phyloP scores from a whole-genome alignment of 2,888 invertebrate genomes.

The Deroplatys truncata region DNA sequence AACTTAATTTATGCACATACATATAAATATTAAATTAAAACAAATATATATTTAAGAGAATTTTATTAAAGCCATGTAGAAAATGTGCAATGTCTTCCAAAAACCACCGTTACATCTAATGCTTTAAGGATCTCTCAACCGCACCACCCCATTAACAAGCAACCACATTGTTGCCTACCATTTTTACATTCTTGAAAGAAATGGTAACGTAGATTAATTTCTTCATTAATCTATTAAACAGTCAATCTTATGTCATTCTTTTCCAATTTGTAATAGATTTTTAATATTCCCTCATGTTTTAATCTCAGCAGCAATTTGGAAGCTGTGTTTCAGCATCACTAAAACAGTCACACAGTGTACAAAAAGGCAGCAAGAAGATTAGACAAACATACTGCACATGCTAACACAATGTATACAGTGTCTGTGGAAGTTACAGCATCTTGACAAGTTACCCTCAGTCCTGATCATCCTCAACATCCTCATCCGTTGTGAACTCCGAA shows the following conservation, averaged over 20 bases:
- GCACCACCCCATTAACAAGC: background rate
- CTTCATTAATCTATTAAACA: background rate
- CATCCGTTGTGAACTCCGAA: constrained; percentile 65
- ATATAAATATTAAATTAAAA: background rate
- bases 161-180: background rate
- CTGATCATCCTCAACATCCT: constrained; percentile 57
- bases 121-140: too few relatives aligned
- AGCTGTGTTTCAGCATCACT: background rate
- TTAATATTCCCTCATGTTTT: background rate
- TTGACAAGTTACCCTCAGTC: constrained; percentile 1
- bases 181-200: background rate
- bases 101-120: background rate
- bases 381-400: background rate
- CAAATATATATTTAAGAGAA: background rate
- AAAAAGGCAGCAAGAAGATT: background rate
- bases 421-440: background rate
- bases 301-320: background rate
- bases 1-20: background rate
- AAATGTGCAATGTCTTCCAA: background rate
- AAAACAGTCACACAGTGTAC: background rate
- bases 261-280: background rate
- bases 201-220: background rate
- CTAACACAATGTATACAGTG: background rate
- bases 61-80: background rate
- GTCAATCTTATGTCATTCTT: background rate